Evolutionary conservation across 2,113 vertebrate species (phyloP), one percentile per base, ranked within the genome.

Genomic region (Megatriorchis doriae): DNA sequence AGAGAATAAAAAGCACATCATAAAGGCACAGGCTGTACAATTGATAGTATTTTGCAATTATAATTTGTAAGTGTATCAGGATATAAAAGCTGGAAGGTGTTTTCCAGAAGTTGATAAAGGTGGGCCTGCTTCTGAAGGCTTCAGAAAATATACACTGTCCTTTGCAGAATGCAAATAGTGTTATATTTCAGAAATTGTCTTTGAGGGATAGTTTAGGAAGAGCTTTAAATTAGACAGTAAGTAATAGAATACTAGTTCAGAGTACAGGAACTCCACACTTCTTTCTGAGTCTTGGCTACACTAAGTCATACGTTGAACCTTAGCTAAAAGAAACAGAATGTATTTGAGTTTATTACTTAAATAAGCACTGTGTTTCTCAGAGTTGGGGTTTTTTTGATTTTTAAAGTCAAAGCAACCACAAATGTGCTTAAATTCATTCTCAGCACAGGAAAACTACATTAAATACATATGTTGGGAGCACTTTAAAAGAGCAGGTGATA

Each of bases 1-100:
- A 11, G 6, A 18, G 10, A 0, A 4, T 4, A 40, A 25, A 36
- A 16, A 18, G 32, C 10, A 5, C 7, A 59, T 84, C 5, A 3
- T 42, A 59, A 81, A 81, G 63, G 31, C 50, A 88, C 6, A 71
- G 16, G 10, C 52, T 58, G 32, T 56, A 88, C 20, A 79, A 43
- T 0, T 31, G 27, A 23, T 5, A 83, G 23, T 8, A 75, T 79
- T 86, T 70, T 34, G 23, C 29, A 83, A 56, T 71, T 66, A 13
- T 42, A 25, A 80, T 17, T 45, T 45, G 12, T 68, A 31, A 74
- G 42, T 40, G 36, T 63, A 79, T 42, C 18, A 45, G 34, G 53
- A 74, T 43, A 23, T 22, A 92, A 63, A 80, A 87, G 34, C 43
- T 61, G 32, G 26, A 58, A 73, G 26, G 20, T 23, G 63, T 62